Base-by-base conservation (phyloP, 2,888 invertebrate genomes). In the Anorthoa munda region DNA sequence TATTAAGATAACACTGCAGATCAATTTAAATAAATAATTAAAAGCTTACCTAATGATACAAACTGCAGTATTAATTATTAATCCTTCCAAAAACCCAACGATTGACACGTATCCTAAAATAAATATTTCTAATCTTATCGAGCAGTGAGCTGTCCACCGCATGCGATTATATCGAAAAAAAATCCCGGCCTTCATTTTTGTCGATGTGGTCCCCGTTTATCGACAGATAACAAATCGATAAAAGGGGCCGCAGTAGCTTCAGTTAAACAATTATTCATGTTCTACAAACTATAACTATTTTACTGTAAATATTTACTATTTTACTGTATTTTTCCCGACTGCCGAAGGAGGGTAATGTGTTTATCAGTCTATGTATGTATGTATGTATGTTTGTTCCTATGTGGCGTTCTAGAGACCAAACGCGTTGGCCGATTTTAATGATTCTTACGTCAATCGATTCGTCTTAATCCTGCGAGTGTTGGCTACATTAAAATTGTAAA, bases 171-270 rank as follows among this genome's bases (percentile, higher is more conserved):
- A 81, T 79, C 79, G 78, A 75, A 73, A 81, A 72, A 75, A 66
- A 68, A 66, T 58, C 23, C 69, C 69, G 82, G 70, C 84, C 85
- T 85, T 79, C 81, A 61, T 48, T 75, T 65, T 75, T 66, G 63
- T 65, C 76, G 72, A 80, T 78, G 76, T 59, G 72, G 70, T 53
- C 59, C 71, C 45, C 39, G 50, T 82, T 77, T 82, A 83, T 85
- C 77, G 73, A 77, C 61, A 72, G 84, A 84, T 84, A 85, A 76
- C 58, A 23, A 45, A 68, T 77, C 77, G 85, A 84, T 84, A 85
- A 85, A 83, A 75, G 85, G 65, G 85, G 85, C 85, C 83, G 73
- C 83, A 71, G 83, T 84, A 85, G 75, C 71, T 48, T 45, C 61
- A 67, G 73, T 81, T 77, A 73, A 81, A 77, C 48, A 75, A 81